phyloP scores from a whole-genome alignment of 2,888 invertebrate genomes.

The Macrophya alboannulata region DNA sequence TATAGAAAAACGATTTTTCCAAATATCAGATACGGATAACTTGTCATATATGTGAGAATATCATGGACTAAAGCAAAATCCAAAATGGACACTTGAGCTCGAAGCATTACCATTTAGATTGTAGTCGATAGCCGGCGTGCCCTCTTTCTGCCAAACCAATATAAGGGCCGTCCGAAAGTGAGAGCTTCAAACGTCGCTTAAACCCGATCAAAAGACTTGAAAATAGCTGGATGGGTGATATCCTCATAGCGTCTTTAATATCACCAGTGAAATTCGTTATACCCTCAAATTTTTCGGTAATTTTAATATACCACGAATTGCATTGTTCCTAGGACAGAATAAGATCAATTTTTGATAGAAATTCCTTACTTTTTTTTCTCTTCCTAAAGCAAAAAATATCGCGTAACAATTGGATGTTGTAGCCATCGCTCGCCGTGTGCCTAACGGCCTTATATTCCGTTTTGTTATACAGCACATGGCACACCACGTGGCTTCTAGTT shows the following conservation, averaged over 20 bases:
- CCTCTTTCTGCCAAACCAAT: conserved; percentile 52
- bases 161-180: conserved; percentile 48
- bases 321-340: not conserved
- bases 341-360: not conserved
- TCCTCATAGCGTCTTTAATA: not conserved
- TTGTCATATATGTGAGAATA: conserved; percentile 52
- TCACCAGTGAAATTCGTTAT: not conserved
- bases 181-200: conserved; percentile 32
- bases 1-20: conserved; percentile 49
- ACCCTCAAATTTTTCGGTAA: not conserved
- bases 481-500: conserved; percentile 54
- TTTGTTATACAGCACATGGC: conserved; percentile 47
- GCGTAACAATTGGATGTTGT: not conserved
- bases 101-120: conserved; percentile 69
- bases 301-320: not conserved
- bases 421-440: conserved; percentile 37
- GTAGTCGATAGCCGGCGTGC: conserved; percentile 64
- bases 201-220: conserved; percentile 37
- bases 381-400: not conserved
- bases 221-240: not conserved
- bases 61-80: conserved; percentile 49
- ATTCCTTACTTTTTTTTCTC: not conserved
- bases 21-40: conserved; percentile 44
- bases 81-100: conserved; percentile 57
- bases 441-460: conserved; percentile 50